phyloP scores from a whole-genome alignment of 2,113 vertebrate genomes.

The Talpa occidentalis region DNA sequence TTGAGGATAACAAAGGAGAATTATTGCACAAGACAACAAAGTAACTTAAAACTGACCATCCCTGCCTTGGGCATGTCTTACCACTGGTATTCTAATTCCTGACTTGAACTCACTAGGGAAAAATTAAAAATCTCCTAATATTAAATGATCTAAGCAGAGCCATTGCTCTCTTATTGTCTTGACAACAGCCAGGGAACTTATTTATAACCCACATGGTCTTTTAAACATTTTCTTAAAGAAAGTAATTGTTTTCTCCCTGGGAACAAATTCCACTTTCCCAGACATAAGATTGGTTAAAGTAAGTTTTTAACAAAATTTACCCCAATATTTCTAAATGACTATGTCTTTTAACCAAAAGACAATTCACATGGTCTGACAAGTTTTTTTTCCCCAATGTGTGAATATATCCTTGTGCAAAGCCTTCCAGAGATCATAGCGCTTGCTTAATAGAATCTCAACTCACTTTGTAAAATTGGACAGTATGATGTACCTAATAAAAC shows the following conservation, averaged over 20 bases:
- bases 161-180: background rate
- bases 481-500: background rate
- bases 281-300: background rate
- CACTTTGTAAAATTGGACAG: background rate
- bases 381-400: background rate
- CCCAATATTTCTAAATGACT: background rate
- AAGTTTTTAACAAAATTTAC: background rate
- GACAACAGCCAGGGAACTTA: background rate
- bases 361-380: background rate
- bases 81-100: background rate
- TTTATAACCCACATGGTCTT: background rate
- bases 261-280: constrained; percentile 9
- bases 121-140: background rate
- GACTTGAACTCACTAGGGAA: background rate
- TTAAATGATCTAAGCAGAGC: background rate
- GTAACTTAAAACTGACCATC: background rate
- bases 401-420: background rate
- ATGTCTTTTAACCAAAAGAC: background rate
- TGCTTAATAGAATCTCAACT: background rate
- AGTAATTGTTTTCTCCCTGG: constrained; percentile 13
- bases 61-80: background rate
- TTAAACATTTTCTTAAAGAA: constrained; percentile 2
- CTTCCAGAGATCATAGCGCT: background rate
- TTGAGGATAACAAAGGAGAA: background rate
- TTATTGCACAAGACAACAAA: background rate